Evolutionary conservation across 2,797 vertebrate genomes (phyloP).

Genomic region (Varecia variegata): DNA sequence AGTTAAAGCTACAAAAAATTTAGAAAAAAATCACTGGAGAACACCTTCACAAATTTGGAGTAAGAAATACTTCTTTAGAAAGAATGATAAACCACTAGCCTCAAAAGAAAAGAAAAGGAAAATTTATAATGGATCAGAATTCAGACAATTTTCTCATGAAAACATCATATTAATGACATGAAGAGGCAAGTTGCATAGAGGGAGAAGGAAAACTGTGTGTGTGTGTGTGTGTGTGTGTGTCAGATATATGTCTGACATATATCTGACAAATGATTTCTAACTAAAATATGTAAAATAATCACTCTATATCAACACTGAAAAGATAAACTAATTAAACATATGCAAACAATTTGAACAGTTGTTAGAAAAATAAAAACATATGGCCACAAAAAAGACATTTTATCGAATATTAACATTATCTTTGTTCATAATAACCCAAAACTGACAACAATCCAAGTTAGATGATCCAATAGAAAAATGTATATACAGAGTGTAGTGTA

Average conservation of each 20-base stretch:
- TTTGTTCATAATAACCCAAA: background rate
- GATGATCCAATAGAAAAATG: background rate
- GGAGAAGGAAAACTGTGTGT: background rate
- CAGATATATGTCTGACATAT: background rate
- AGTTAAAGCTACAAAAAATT: background rate
- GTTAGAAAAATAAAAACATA: background rate
- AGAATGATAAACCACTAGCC: background rate
- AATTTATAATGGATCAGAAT: background rate
- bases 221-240: no score
- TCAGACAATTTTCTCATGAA: background rate
- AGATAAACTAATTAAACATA: background rate
- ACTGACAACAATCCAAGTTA: background rate
- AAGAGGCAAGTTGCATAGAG: background rate
- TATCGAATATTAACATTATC: background rate
- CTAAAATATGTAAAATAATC: background rate
- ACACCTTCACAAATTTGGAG: background rate
- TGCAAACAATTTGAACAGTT: background rate
- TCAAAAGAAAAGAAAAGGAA: background rate
- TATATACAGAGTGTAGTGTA: background rate
- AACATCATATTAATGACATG: background rate
- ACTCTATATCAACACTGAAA: background rate
- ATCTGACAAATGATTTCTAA: background rate
- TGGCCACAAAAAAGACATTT: background rate
- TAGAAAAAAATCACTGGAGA: background rate
- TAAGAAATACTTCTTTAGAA: background rate